phyloP scores from a whole-genome alignment of 2,888 invertebrate species.

The Epicampocera succincta region DNA sequence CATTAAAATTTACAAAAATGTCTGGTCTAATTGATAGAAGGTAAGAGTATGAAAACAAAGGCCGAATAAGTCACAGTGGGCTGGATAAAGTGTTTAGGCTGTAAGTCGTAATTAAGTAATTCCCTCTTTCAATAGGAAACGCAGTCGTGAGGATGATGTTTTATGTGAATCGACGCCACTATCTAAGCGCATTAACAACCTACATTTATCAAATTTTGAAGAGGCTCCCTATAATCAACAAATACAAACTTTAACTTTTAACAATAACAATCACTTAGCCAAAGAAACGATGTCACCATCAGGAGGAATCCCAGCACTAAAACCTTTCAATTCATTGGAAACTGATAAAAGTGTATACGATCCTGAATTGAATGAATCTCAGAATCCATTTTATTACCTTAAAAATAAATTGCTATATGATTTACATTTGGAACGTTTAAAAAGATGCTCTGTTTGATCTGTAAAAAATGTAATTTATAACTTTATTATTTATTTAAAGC shows the following conservation, averaged over 20 bases:
- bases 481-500: neutral
- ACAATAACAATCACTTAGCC: constrained; percentile 70
- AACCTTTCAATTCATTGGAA: constrained; percentile 24
- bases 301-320: constrained; percentile 56
- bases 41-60: constrained; percentile 67
- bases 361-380: constrained; percentile 88
- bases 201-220: constrained; percentile 85
- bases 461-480: constrained; percentile 45
- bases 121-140: constrained; percentile 85
- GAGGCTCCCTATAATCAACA: constrained; percentile 74
- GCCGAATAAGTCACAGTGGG: constrained; percentile 31
- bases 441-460: constrained; percentile 82
- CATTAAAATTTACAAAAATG: constrained; percentile 72
- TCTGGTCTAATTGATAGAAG: constrained; percentile 76
- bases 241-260: constrained; percentile 69
- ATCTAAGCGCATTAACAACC: constrained; percentile 94
- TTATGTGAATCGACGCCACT: constrained; percentile 91
- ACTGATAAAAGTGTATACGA: constrained; percentile 82
- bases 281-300: constrained; percentile 68
- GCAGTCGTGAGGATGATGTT: constrained; percentile 88
- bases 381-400: constrained; percentile 93
- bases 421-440: constrained; percentile 90
- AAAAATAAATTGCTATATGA: constrained; percentile 93
- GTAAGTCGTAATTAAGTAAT: constrained; percentile 51
- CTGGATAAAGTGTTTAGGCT: neutral